These are phyloP conservation scores for Scytalopus superciliaris DNA, from an alignment of 2,113 vertebrate genomes.

Conservation along the genomic window DNA sequence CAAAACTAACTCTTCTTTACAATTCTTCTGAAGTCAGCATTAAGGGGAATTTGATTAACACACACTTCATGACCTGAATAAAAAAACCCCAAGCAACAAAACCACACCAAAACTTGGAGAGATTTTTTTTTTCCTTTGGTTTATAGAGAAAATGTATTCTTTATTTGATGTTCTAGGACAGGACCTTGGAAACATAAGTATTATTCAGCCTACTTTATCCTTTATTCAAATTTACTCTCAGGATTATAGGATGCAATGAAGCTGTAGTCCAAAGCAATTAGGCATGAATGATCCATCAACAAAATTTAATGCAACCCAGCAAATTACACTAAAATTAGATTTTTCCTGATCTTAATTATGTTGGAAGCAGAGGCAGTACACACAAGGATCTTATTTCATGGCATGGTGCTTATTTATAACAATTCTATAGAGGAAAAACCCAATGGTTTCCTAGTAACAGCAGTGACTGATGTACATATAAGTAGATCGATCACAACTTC, in stretches of 20 bases:
- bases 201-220: neutral
- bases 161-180: neutral
- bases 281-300: slow-evolving; percentile 39
- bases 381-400: slow-evolving; percentile 11
- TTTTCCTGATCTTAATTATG: slow-evolving; percentile 52
- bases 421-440: slow-evolving; percentile 33
- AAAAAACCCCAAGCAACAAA: too few species aligned
- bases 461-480: slow-evolving; percentile 27
- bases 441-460: slow-evolving; percentile 53
- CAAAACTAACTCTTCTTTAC: neutral
- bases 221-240: slow-evolving; percentile 33
- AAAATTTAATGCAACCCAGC: slow-evolving; percentile 42
- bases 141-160: neutral
- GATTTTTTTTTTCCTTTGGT: neutral
- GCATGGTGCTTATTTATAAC: slow-evolving; percentile 30
- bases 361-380: slow-evolving; percentile 32
- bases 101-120: neutral
- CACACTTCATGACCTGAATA: neutral
- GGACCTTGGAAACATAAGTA: neutral
- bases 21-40: neutral
- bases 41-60: neutral
- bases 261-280: slow-evolving; percentile 25
- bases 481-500: slow-evolving; percentile 43
- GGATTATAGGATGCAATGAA: slow-evolving; percentile 23
- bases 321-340: slow-evolving; percentile 43